phyloP scores from a whole-genome alignment of 1,140 invertebrate species.

The Gonatopus flavifemur region DNA sequence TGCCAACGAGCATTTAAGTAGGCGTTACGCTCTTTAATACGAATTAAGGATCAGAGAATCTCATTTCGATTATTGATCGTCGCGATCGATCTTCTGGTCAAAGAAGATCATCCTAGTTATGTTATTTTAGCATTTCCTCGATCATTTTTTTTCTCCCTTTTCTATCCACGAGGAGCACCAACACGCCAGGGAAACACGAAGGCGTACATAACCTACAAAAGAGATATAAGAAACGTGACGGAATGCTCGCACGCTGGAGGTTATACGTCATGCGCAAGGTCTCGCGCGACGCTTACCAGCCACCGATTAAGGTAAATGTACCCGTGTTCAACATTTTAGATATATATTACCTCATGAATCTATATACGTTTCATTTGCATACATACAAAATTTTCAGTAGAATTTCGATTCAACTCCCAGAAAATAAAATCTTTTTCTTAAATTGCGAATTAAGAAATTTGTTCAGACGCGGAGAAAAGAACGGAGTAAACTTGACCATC shows the following conservation, averaged over 20 bases:
- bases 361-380: no score
- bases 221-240: constrained; percentile 32
- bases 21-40: background rate
- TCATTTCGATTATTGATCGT: constrained; percentile 7
- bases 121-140: background rate
- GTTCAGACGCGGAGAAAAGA: no score
- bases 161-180: background rate
- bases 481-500: no score
- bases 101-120: background rate
- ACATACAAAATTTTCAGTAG: no score
- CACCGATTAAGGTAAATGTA: no score
- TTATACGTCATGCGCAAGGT: constrained; percentile 2
- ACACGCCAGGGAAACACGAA: constrained; percentile 21
- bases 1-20: no score
- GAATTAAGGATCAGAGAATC: constrained; percentile 9
- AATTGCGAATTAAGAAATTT: no score
- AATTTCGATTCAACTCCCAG: no score
- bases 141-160: background rate
- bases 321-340: no score
- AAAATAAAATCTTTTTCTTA: no score
- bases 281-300: constrained; percentile 8
- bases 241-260: constrained; percentile 27
- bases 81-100: background rate
- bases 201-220: constrained; percentile 34
- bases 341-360: no score